These are phyloP conservation scores for Brenthis ino DNA, from an alignment of 2,888 invertebrate species.

Conservation along the genomic window DNA sequence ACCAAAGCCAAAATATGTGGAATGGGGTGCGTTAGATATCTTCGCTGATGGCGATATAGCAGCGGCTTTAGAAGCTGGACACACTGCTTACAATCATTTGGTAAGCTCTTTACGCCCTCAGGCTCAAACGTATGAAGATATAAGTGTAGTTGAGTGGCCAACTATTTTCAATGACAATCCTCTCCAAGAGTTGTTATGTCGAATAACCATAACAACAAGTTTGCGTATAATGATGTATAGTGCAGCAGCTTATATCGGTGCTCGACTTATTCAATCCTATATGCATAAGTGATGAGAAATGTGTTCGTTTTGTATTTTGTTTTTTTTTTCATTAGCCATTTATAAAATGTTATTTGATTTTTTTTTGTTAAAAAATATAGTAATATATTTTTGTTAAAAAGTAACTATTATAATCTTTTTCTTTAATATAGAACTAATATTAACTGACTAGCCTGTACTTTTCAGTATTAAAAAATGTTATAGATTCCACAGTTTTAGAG, in stretches of 20 bases:
- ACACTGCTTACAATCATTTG: conserved; percentile 64
- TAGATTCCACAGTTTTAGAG: no score
- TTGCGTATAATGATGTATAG: conserved; percentile 51
- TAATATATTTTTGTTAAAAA: no score
- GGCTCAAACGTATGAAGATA: conserved; percentile 66
- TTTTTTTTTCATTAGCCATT: no score
- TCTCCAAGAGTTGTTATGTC: conserved; percentile 48
- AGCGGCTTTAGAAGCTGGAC: conserved; percentile 70
- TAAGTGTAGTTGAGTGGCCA: conserved; percentile 51
- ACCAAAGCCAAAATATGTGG: conserved; percentile 51
- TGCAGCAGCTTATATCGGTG: conserved; percentile 48
- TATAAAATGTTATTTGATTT: no score
- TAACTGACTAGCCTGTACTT: no score
- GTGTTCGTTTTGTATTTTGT: no score
- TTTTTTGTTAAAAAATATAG: no score
- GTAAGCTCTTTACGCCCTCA: conserved; percentile 67
- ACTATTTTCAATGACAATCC: conserved; percentile 49
- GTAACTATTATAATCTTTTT: no score
- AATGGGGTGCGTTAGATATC: conserved; percentile 73
- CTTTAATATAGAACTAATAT: no score
- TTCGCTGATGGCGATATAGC: conserved; percentile 73
- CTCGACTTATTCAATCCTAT: conserved; percentile 47
- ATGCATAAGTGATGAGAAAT: conserved; percentile 27
- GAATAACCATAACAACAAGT: conserved; percentile 53
- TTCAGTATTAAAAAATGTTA: no score